Evolutionary conservation across 2,797 vertebrate species (phyloP), one percentile per base, ranked within the genome.

Genomic region (Labeo calbasu): DNA sequence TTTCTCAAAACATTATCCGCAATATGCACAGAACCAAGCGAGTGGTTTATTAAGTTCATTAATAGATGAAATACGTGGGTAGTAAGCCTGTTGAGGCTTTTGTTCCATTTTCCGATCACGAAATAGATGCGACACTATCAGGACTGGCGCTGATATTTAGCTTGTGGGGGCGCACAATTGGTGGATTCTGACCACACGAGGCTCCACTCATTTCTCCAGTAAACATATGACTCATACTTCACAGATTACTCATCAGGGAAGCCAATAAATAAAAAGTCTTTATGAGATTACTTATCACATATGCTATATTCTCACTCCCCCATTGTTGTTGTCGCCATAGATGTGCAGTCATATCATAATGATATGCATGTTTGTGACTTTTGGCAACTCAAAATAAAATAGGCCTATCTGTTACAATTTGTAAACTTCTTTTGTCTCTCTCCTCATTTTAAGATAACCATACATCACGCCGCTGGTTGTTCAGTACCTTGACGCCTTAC

Each of bases 31-130:
- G 10, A 8, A 77, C 15, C 17, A 66, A n/a, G 0, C 3, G 3
- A 25, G 61, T 77, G 50, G 63, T 77, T 83, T 66, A 15, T 10
- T 46, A 51, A 19, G 15, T 3, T 28, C 19, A 77, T n/a, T 57
- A 21, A 9, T n/a, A 28, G 61, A 32, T 11, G 5, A 36, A 57
- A 13, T 75, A 5, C 10, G 73, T 77, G 50, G 82, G 82, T 55
- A 48, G 71, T 4, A 65, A 36, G 50, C 63, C 11, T 76, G 8
- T 51, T 21, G 53, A 46, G 63, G 61, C 12, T 32, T 83, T 57
- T 28, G 13, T 69, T 83, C 63, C 51, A 77, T 4, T 69, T 83
- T 83, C 82, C 63, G 11, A 46, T 46, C 23, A 57, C 6, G n/a
- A 69, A 55, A 50, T 1, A 72, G 19, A 82, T 17, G 46, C 21